A percentile compares a stretch with the other conserved stretches of the same genome.
Evolutionary conservation across 1,140 invertebrate genomes (phyloP).

Genomic region (Sarcophaga bullata): DNA sequence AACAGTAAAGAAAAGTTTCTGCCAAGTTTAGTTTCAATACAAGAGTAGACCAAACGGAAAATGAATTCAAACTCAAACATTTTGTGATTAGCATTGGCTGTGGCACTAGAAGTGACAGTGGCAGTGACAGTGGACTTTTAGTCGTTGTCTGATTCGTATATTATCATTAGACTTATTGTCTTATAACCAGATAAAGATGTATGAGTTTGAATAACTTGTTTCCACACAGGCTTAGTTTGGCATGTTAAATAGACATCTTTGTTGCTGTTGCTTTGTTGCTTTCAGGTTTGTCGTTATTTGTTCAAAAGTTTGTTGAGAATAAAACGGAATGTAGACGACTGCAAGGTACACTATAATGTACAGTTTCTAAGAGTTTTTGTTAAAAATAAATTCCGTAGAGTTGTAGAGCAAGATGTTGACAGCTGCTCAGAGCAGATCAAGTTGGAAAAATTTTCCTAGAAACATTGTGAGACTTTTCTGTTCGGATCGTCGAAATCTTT

Average conservation of each 20-base stretch:
- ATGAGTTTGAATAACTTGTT: not conserved
- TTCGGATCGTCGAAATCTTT: too few species aligned
- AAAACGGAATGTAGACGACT: not conserved
- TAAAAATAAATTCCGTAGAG: too few species aligned
- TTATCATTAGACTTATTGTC: not conserved
- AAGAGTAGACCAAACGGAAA: slow-evolving; percentile 13
- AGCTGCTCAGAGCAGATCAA: too few species aligned
- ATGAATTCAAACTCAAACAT: slow-evolving; percentile 8
- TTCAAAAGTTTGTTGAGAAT: not conserved
- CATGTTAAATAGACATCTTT: not conserved
- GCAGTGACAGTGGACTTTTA: too few species aligned
- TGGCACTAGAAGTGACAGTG: too few species aligned
- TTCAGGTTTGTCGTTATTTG: slow-evolving; percentile 5
- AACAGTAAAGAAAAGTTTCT: slow-evolving; percentile 24
- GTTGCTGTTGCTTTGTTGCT: not conserved
- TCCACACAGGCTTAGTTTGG: not conserved
- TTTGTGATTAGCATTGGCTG: slow-evolving; percentile 4
- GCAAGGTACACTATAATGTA: not conserved
- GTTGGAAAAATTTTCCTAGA: too few species aligned
- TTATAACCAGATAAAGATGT: slow-evolving; percentile 31
- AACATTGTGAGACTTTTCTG: too few species aligned
- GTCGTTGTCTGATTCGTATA: too few species aligned
- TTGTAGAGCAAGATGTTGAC: too few species aligned
- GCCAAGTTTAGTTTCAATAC: not conserved
- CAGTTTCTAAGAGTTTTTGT: too few species aligned